These are phyloP conservation scores for Abramis brama DNA, from an alignment of 2,113 vertebrate genomes.

Conservation along the genomic window DNA sequence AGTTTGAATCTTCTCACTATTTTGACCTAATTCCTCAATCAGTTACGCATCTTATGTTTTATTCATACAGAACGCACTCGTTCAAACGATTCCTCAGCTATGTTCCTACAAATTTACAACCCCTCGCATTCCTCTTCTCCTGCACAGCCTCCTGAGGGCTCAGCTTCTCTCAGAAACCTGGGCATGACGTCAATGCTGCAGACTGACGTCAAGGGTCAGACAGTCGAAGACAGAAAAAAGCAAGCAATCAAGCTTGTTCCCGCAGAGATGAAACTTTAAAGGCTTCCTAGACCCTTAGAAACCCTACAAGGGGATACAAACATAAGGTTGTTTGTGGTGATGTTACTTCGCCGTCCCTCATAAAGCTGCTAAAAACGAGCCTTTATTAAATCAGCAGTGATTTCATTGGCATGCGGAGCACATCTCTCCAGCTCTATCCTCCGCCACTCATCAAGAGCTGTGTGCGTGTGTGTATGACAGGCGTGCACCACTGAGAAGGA, in stretches of 20 bases:
- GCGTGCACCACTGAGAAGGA: constrained; percentile 8
- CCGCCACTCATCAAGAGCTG: neutral
- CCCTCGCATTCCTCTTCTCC: constrained; percentile 4
- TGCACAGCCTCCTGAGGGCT: neutral
- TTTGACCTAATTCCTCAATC: constrained; percentile 16
- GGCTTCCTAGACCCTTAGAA: neutral
- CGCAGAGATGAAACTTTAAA: constrained; percentile 10
- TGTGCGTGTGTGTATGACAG: neutral
- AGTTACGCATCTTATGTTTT: constrained; percentile 13
- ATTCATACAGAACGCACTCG: neutral
- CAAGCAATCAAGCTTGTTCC: constrained; percentile 13
- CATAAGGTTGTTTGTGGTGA: neutral
- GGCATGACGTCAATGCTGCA: constrained; percentile 59
- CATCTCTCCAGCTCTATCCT: constrained; percentile 22
- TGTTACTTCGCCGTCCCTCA: neutral
- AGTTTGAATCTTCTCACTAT: neutral
- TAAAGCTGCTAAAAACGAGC: constrained; percentile 5
- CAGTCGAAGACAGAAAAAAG: constrained; percentile 18
- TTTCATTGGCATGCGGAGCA: constrained; percentile 36
- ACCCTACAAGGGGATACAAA: neutral
- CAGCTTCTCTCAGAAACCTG: constrained; percentile 8
- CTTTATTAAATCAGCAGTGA: constrained; percentile 40
- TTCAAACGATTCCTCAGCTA: neutral
- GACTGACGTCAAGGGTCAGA: constrained; percentile 54
- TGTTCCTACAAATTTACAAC: constrained; percentile 8